A percentile compares a stretch with the other conserved stretches of the same genome.
Evolutionary conservation across 64 coral and sea anemone genomes (phyloP).

Genomic region (Actinia equina): DNA sequence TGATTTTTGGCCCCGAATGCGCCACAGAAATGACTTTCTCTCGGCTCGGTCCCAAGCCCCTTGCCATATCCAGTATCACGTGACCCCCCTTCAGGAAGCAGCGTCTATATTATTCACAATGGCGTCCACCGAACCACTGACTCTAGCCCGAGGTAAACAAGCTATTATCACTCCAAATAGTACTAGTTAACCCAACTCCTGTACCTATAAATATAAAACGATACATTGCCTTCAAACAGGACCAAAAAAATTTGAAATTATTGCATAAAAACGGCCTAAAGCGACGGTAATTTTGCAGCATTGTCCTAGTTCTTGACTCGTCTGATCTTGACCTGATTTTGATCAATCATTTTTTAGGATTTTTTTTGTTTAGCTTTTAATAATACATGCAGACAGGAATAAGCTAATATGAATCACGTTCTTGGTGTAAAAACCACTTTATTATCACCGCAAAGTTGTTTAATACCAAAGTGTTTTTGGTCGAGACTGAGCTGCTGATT

Average conservation of each 20-base stretch:
- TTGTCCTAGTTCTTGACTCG: background rate
- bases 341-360: background rate
- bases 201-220: background rate
- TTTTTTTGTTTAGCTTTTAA: background rate
- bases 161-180: background rate
- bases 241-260: background rate
- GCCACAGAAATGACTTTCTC: too few species aligned
- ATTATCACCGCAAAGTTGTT: background rate
- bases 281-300: background rate
- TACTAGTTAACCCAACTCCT: background rate
- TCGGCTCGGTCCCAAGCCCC: background rate
- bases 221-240: background rate
- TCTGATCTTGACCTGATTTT: background rate
- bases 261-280: background rate
- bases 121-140: conserved; percentile 71
- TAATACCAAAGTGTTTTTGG: background rate
- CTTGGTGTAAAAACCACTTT: background rate
- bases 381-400: background rate
- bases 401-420: background rate
- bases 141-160: conserved; percentile 80
- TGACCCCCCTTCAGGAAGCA: background rate
- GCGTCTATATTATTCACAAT: conserved; percentile 44
- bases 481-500: background rate
- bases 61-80: conserved; percentile 10
- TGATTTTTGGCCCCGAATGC: too few species aligned